A percentile compares a stretch with the other conserved stretches of the same genome.
phyloP scores from a whole-genome alignment of 2,888 invertebrate genomes.

The Machimus atricapillus region DNA sequence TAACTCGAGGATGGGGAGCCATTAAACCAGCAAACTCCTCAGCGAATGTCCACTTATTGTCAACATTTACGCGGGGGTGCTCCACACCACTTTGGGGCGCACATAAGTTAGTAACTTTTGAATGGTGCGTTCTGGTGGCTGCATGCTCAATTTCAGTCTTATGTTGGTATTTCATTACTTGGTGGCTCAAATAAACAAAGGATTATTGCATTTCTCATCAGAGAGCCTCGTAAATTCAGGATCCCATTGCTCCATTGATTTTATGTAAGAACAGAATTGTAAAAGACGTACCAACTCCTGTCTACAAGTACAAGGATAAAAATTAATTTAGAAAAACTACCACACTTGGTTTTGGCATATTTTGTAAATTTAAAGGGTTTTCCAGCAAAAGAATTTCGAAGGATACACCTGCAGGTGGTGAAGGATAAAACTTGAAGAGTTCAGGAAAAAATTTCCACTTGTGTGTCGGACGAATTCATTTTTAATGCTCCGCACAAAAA shows the following conservation, averaged over 20 bases:
- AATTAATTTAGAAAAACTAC: background rate
- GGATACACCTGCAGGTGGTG: too few relatives aligned
- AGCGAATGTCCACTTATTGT: background rate
- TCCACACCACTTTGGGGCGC: background rate
- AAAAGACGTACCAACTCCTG: too few relatives aligned
- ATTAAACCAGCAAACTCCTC: background rate
- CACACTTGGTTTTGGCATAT: too few relatives aligned
- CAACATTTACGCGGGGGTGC: background rate
- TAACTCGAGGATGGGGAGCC: background rate
- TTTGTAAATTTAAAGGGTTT: too few relatives aligned
- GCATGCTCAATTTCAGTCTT: background rate
- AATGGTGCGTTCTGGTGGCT: background rate
- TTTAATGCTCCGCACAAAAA: too few relatives aligned
- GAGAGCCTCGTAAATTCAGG: background rate
- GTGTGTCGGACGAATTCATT: too few relatives aligned
- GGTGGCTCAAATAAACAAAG: background rate
- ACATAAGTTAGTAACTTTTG: background rate
- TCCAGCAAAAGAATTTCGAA: too few relatives aligned
- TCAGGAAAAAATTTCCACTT: too few relatives aligned
- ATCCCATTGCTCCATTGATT: background rate
- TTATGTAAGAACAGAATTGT: background rate
- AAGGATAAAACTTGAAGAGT: too few relatives aligned
- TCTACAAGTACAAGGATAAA: too few relatives aligned
- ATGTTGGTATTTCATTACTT: background rate
- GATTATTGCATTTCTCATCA: background rate